Percentiles rank a stretch among this genome's conserved stretches.
Evolutionary conservation across 2,113 vertebrate genomes (phyloP).

Genomic region (Tragulus kanchil): DNA sequence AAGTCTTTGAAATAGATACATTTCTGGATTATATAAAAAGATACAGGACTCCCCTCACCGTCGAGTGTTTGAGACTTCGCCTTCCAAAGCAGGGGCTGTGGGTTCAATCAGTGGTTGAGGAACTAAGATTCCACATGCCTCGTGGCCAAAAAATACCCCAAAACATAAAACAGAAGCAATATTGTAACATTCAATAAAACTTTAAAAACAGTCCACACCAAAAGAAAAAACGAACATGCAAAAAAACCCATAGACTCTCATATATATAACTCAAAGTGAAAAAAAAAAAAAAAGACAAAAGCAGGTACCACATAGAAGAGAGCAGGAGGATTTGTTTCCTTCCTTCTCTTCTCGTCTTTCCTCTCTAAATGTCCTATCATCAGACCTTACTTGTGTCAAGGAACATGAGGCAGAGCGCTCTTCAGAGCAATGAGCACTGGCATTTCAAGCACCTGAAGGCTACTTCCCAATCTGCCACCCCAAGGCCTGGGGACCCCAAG

Average conservation of each 20-base stretch:
- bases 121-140: background rate
- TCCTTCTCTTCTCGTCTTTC: background rate
- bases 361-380: background rate
- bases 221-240: background rate
- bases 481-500: background rate
- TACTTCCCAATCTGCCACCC: background rate
- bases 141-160: background rate
- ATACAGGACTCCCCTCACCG: background rate
- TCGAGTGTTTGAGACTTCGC: background rate
- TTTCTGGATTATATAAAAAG: background rate
- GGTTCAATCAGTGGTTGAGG: background rate
- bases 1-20: background rate
- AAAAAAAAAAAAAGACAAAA: background rate
- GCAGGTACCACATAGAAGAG: background rate
- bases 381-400: background rate
- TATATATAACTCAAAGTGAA: background rate
- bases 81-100: background rate
- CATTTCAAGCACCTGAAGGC: background rate
- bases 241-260: background rate
- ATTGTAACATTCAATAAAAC: background rate
- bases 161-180: background rate
- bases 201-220: background rate
- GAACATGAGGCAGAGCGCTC: background rate
- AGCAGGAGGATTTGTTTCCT: background rate
- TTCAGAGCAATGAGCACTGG: background rate